A percentile compares a stretch with the other conserved stretches of the same genome.
These are phyloP conservation scores for Motacilla alba DNA, from an alignment of 2,113 vertebrate genomes.

Conservation along the genomic window DNA sequence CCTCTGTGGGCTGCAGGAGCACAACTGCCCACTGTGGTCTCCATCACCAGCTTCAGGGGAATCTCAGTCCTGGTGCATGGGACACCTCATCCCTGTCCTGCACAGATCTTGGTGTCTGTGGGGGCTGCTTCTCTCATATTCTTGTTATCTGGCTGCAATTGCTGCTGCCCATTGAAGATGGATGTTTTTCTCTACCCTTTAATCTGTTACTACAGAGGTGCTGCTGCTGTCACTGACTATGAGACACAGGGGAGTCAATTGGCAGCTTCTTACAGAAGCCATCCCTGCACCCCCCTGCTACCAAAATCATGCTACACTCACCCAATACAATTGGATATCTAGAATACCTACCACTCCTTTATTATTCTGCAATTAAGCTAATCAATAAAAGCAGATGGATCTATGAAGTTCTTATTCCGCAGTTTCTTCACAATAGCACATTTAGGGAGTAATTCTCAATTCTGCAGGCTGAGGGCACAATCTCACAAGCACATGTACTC, in stretches of 20 bases:
- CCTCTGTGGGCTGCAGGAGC: not conserved
- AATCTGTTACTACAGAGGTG: not conserved
- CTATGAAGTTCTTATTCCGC: not conserved
- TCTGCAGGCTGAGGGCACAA: not conserved
- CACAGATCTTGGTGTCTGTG: too few species aligned
- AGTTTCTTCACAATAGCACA: not conserved
- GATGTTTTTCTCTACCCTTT: not conserved
- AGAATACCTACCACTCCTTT: not conserved
- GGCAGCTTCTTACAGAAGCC: not conserved
- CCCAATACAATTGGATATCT: not conserved
- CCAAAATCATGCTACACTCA: not conserved
- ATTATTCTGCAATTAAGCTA: not conserved
- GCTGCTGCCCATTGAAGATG: not conserved
- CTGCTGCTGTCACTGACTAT: not conserved
- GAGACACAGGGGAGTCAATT: not conserved
- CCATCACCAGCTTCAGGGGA: not conserved
- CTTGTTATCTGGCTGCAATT: not conserved
- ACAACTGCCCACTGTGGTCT: not conserved
- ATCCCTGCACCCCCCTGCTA: accelerated
- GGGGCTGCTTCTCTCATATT: not conserved
- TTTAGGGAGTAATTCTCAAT: not conserved
- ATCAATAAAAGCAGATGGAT: not conserved
- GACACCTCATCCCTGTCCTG: not conserved
- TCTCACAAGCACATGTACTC: accelerated
- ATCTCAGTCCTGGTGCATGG: accelerated